Evolutionary conservation across 2,888 invertebrate genomes (phyloP).

Genomic region (Omphaloscelis lunosa): DNA sequence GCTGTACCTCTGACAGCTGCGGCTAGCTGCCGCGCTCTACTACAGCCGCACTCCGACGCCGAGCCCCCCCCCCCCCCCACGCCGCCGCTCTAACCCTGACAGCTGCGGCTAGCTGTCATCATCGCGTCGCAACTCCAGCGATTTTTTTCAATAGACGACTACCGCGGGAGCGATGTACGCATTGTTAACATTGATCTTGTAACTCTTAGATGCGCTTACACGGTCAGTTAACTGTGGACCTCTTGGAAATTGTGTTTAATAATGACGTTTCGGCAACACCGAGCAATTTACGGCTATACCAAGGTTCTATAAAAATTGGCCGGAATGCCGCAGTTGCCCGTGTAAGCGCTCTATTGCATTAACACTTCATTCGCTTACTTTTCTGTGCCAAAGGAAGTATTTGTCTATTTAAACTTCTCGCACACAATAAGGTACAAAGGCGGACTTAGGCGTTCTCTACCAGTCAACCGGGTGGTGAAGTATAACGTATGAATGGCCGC

Average conservation of each 20-base stretch:
- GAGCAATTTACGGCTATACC: not conserved
- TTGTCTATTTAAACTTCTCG: too few species aligned
- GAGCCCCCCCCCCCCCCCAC: not conserved
- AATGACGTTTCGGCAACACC: not conserved
- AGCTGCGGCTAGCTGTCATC: too few species aligned
- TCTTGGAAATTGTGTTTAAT: not conserved
- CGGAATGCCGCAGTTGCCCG: not conserved
- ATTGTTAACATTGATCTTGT: not conserved
- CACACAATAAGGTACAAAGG: too few species aligned
- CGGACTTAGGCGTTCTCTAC: too few species aligned
- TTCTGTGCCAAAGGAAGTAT: slow-evolving; percentile 7
- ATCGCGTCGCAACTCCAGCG: not conserved
- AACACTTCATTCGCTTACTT: not conserved
- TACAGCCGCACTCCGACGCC: too few species aligned
- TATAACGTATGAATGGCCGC: not conserved
- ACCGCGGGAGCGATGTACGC: not conserved
- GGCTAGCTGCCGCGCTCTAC: too few species aligned
- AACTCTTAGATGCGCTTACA: not conserved
- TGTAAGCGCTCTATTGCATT: not conserved
- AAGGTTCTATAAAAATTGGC: not conserved
- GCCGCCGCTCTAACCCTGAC: not conserved
- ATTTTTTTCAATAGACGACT: not conserved
- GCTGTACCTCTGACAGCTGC: too few species aligned
- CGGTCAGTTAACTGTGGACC: not conserved
- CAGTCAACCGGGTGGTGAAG: not conserved